Conservation (phyloP, 2,113 vertebrate species). For the Gasterosteus nipponicus region DNA sequence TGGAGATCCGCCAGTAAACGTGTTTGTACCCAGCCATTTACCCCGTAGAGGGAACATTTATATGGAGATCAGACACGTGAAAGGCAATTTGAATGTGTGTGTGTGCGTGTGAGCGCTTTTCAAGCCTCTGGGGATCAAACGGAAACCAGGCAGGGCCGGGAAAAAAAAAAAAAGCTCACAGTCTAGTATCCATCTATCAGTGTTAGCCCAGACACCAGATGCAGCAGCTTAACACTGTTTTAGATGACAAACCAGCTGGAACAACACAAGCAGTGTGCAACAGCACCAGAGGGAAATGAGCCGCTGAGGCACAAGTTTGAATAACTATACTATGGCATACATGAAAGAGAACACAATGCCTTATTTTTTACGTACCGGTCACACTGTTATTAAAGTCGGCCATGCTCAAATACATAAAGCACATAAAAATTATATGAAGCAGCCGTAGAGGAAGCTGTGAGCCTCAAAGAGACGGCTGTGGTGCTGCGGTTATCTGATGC, state of each 20-base stretch:
- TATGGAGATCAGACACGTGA: constrained; percentile 40
- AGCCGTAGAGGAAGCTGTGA: constrained; percentile 6
- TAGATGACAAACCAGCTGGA: constrained; percentile 46
- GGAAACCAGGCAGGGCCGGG: constrained; percentile 42
- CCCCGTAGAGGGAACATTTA: constrained; percentile 41
- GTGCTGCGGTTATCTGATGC: constrained; percentile 19
- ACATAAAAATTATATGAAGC: background rate
- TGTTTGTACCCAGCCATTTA: constrained; percentile 34
- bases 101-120: constrained; percentile 10
- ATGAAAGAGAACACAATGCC: constrained; percentile 3
- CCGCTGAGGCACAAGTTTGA: constrained; percentile 17
- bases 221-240: constrained; percentile 48
- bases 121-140: constrained; percentile 55
- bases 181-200: constrained; percentile 44
- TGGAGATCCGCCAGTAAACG: constrained; percentile 29
- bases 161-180: constrained; percentile 54
- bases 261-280: constrained; percentile 34
- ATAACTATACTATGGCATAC: background rate
- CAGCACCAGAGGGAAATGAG: constrained; percentile 25
- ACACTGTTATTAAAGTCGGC: constrained; percentile 40
- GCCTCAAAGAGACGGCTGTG: background rate
- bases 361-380: background rate
- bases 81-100: constrained; percentile 48
- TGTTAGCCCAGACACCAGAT: constrained; percentile 45
- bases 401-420: constrained; percentile 20